Base-by-base conservation (phyloP, 1,140 invertebrate species). In the Zaprionus davidi region DNA sequence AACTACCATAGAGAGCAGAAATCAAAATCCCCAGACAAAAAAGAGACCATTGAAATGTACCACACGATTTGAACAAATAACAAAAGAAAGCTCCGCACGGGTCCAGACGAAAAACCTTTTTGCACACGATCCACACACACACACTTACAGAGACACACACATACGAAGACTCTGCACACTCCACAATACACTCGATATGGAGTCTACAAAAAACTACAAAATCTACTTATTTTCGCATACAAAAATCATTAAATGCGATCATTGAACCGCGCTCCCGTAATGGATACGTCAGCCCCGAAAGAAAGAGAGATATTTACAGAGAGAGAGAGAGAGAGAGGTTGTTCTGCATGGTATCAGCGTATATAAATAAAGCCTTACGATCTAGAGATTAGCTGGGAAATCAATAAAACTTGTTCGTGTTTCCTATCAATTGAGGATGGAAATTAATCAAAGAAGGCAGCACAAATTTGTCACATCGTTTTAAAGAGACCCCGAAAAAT, bases 161-260 rank as follows among this genome's bases (percentile, higher is more conserved):
- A 64, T 17, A 64, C 12, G n/a, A 9, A 64, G 17, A 46, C 41
- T 58, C 49, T 24, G 56, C 49, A 28, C 69, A 77, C 75, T 77
- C 63, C 36, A 65, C 70, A 82, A 71, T 64, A 71, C 44, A 59
- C 63, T 67, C 58, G 24, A 75, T 53, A 64, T 63, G 70, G 58
- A 58, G 58, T 87, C 71, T 79, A 85, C 70, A 64, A 53, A 55
- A 46, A 65, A 87, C 81, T 84, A 90, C 78, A 67, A 90, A 46
- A 90, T 84, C 85, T 88, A 88, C 84, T 88, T 88, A 88, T 90
- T 88, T 88, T 88, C 84, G 85, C 84, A 88, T 88, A 88, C 84
- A 85, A 88, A 87, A 88, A 81, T 90, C 84, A 88, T 88, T 88
- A 88, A 90, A 88, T 72, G 84, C 84, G 85, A 88, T 81, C 84